phyloP scores from a whole-genome alignment of 2,888 invertebrate genomes.

The Trisateles emortualis region DNA sequence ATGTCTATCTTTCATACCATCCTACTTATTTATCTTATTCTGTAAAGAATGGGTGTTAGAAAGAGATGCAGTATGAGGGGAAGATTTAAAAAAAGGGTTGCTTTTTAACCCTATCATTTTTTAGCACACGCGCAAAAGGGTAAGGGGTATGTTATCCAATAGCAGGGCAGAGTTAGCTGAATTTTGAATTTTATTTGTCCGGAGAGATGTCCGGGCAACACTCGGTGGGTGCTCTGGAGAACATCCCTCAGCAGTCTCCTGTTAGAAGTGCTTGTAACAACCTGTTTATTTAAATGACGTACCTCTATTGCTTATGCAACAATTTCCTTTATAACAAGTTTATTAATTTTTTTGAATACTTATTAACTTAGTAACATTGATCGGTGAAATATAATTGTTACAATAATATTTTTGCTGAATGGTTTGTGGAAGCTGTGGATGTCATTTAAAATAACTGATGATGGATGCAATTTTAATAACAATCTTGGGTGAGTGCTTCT shows the following conservation, averaged over 20 bases:
- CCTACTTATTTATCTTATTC: not conserved
- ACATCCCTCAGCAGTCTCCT: constrained; percentile 64
- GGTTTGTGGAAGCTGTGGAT: not conserved
- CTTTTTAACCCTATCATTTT: constrained; percentile 82
- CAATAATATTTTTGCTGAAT: not conserved
- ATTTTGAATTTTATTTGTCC: constrained; percentile 76
- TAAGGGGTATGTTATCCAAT: constrained; percentile 78
- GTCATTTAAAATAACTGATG: not conserved
- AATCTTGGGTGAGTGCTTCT: not conserved
- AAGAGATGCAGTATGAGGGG: constrained; percentile 57
- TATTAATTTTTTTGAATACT: constrained; percentile 5
- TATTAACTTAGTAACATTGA: constrained; percentile 11
- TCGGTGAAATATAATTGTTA: constrained; percentile 4
- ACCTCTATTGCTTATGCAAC: constrained; percentile 2
- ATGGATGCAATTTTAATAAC: not conserved
- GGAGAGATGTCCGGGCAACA: constrained; percentile 54
- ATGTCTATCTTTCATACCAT: not conserved
- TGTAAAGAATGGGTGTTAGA: constrained; percentile 25
- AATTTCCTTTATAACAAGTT: not conserved
- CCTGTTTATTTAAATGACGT: constrained; percentile 60
- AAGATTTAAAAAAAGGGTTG: constrained; percentile 74
- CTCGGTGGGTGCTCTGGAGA: constrained; percentile 59
- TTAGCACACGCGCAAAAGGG: constrained; percentile 85
- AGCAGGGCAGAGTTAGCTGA: constrained; percentile 66
- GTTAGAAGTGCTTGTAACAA: constrained; percentile 55